Evolutionary conservation across 2,113 vertebrate genomes (phyloP), one percentile per base, ranked within the genome.

Genomic region (Noctilio leporinus): DNA sequence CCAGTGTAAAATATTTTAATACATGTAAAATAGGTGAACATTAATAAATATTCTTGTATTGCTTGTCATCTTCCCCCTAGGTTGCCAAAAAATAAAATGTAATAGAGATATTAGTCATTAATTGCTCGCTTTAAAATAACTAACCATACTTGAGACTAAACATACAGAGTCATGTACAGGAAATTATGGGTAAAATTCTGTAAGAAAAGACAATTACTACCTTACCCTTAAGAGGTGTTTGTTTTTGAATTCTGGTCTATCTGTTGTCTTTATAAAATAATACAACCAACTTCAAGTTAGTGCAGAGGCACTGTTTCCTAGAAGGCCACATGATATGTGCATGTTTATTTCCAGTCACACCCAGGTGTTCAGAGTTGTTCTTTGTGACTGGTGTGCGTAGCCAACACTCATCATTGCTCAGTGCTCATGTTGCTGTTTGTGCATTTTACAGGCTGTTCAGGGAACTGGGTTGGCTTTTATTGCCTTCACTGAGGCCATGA

Each of bases 401-500:
- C 35, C 8, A 38, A 26, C 3, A 5, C 11, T 9, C 47, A 16
- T 0, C 43, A 33, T 43, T 72, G 24, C 22, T 97, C 22, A 40
- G 59, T 62, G 30, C 47, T 94, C 30, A 78, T n/a, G 30, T 8
- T 59, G 43, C 4, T 17, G 0, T 26, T 87, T 62, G 0, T 90
- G 1, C 97, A 2, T 49, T 67, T 96, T 59, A 38, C 98, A 99
- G 99, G 98, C 99, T 0, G 99, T 99, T 83, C 99, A 99, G 95
- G 99, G 99, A 67, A 99, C 99, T 67, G 99, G 99, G 19, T 98
- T 99, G 97, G 99, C 99, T 91, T 99, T 99, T 96, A 99, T 99
- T 75, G 99, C 99, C 96, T 99, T 99, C 97, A 99, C 99, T 0
- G 99, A 99, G 98, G 99, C 99, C 10, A 99, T 99, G 99, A 99